phyloP scores from a whole-genome alignment of 2,113 vertebrate species.

The Chloropsis hardwickii region DNA sequence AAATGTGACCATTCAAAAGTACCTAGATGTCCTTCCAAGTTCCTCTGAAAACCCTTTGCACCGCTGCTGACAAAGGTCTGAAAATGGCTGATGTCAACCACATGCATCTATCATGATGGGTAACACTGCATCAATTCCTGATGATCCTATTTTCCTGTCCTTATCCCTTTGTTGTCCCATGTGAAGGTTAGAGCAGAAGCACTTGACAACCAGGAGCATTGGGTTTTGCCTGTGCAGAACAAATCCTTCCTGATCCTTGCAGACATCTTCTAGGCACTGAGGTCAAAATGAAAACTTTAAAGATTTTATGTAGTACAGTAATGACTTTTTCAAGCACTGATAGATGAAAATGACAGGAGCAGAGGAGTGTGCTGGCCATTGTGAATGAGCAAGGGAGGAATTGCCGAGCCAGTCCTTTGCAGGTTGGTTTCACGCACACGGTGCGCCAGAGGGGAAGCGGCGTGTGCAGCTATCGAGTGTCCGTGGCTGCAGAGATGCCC shows the following conservation, averaged over 20 bases:
- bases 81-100: neutral
- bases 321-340: neutral
- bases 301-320: neutral
- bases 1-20: neutral
- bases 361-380: neutral
- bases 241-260: neutral
- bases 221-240: neutral
- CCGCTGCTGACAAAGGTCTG: neutral
- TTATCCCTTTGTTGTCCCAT: neutral
- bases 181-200: neutral
- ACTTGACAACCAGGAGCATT: rapidly evolving
- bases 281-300: neutral
- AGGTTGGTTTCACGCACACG: neutral
- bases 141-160: neutral
- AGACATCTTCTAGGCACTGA: neutral
- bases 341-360: neutral
- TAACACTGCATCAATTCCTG: neutral
- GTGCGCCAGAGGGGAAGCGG: neutral
- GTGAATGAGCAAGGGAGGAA: neutral
- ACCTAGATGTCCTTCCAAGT: neutral
- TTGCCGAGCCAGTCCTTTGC: neutral
- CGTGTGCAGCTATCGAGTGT: neutral
- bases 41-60: neutral
- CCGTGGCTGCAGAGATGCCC: neutral
- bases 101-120: rapidly evolving